phyloP scores from a whole-genome alignment of 2,888 invertebrate species.

The Troilus luridus region DNA sequence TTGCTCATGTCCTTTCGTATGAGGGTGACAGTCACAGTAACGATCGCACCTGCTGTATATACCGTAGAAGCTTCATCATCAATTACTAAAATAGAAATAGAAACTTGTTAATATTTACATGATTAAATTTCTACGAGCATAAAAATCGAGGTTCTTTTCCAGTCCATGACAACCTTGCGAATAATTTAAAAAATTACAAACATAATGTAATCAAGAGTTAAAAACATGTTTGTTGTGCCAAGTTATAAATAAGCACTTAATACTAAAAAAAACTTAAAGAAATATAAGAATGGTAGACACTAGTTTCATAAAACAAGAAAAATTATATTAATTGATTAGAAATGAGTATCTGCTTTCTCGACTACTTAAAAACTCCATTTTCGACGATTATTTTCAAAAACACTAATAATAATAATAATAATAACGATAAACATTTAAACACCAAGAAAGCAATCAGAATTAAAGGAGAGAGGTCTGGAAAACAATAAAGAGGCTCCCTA shows the following conservation, averaged over 20 bases:
- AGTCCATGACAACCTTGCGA: background rate
- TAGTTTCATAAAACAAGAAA: no score
- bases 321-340: no score
- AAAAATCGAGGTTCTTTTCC: background rate
- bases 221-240: background rate
- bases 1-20: slow-evolving; percentile 87
- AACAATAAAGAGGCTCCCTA: no score
- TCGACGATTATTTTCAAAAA: no score
- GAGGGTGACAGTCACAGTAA: slow-evolving; percentile 94
- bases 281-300: background rate
- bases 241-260: background rate
- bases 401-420: no score
- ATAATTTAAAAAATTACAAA: background rate
- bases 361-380: no score
- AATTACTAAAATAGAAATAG: slow-evolving; percentile 77
- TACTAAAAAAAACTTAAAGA: background rate
- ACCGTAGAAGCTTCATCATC: slow-evolving; percentile 97
- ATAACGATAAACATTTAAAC: no score
- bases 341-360: no score
- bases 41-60: slow-evolving; percentile 97
- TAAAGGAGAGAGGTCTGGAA: no score
- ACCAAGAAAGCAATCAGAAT: no score
- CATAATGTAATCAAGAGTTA: background rate
- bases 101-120: background rate
- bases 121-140: background rate